A percentile compares a stretch with the other conserved stretches of the same genome.
Evolutionary conservation across 2,888 invertebrate genomes (phyloP).

Genomic region (Trissolcus brochymenae): DNA sequence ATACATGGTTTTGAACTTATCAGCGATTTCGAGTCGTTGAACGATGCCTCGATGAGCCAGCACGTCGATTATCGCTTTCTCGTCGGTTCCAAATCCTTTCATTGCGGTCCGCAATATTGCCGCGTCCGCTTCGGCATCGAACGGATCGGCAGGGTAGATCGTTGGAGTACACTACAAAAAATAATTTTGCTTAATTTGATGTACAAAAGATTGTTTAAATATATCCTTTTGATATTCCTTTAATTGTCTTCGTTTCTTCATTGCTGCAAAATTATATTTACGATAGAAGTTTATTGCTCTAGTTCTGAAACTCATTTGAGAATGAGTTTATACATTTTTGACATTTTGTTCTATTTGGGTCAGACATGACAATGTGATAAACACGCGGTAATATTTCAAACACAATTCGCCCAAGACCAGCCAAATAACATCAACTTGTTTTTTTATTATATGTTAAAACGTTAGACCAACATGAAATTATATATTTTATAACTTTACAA

Average conservation of each 20-base stretch:
- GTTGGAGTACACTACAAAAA: slow-evolving; percentile 87
- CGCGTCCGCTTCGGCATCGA: slow-evolving; percentile 91
- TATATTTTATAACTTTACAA: not conserved
- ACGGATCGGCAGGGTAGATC: slow-evolving; percentile 90
- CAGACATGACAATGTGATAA: too few species aligned
- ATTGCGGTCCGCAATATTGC: slow-evolving; percentile 90
- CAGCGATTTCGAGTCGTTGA: slow-evolving; percentile 89
- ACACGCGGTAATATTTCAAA: not conserved
- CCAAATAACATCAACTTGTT: not conserved
- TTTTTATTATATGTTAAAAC: not conserved
- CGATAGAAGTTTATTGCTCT: too few species aligned
- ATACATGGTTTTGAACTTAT: slow-evolving; percentile 89
- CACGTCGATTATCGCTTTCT: slow-evolving; percentile 91
- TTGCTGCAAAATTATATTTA: not conserved
- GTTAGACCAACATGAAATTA: too few species aligned
- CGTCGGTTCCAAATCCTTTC: slow-evolving; percentile 96
- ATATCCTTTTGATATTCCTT: not conserved
- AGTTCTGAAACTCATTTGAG: too few species aligned
- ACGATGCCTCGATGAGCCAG: slow-evolving; percentile 88
- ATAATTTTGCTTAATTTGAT: not conserved
- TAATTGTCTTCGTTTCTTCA: too few species aligned
- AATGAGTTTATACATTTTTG: too few species aligned
- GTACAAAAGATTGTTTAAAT: not conserved
- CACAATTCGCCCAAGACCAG: not conserved
- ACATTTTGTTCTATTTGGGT: too few species aligned